Percentiles rank a stretch among this genome's conserved stretches.
phyloP scores from a whole-genome alignment of 2,888 invertebrate genomes.

The Cetonia aurata region DNA sequence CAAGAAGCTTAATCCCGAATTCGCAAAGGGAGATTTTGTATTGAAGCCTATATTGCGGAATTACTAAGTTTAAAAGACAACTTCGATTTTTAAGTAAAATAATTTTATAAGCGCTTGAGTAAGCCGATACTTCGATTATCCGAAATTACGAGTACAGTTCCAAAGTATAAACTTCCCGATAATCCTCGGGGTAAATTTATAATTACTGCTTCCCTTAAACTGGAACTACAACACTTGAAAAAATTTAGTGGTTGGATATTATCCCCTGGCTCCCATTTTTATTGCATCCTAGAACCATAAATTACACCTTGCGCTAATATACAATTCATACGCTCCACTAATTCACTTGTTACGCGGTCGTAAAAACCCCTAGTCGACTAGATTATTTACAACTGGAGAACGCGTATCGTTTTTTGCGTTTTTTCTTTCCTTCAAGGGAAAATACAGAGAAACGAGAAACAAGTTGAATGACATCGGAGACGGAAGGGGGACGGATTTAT shows the following conservation, averaged over 20 bases:
- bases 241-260: background rate
- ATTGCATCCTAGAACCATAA: constrained; percentile 31
- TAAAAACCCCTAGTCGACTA: constrained; percentile 31
- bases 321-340: constrained; percentile 38
- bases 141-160: constrained; percentile 2
- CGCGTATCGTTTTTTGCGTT: constrained; percentile 39
- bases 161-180: constrained; percentile 3
- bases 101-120: too few species aligned
- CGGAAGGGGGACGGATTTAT: constrained; percentile 45
- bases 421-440: constrained; percentile 51
- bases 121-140: background rate
- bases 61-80: too few species aligned
- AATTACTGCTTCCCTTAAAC: constrained; percentile 13
- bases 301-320: constrained; percentile 31
- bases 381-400: constrained; percentile 41
- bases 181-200: constrained; percentile 9
- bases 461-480: constrained; percentile 53
- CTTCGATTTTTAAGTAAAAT: too few species aligned
- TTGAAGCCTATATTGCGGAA: too few species aligned
- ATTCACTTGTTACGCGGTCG: constrained; percentile 41
- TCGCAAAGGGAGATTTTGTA: too few species aligned
- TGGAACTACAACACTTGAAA: constrained; percentile 14
- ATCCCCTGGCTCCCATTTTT: constrained; percentile 19
- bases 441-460: constrained; percentile 54
- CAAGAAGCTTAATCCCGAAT: too few species aligned